Percentiles rank a stretch among this genome's conserved stretches.
Evolutionary conservation across 2,113 vertebrate species (phyloP).

Genomic region (Felis chaus): DNA sequence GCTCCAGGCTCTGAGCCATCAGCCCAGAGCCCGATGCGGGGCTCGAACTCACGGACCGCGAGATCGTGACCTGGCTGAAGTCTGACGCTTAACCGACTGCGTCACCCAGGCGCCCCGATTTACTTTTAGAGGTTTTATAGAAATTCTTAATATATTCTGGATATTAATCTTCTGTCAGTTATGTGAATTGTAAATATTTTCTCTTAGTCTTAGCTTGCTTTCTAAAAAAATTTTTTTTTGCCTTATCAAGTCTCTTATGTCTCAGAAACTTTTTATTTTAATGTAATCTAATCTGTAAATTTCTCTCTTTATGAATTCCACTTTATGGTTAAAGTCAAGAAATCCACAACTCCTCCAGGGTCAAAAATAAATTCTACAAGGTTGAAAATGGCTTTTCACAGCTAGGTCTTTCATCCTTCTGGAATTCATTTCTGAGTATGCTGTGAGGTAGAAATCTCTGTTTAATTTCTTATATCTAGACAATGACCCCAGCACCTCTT

Average conservation of each 20-base stretch:
- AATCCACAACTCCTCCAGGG: not conserved
- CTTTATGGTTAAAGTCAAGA: not conserved
- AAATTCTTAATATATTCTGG: not conserved
- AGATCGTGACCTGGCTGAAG: no score
- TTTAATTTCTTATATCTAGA: not conserved
- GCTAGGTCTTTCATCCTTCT: not conserved
- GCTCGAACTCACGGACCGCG: no score
- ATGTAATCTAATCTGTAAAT: not conserved
- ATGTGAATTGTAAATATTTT: not conserved
- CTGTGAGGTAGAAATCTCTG: not conserved
- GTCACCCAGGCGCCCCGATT: not conserved
- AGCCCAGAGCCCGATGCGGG: no score
- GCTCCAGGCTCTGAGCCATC: no score
- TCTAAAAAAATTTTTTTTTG: not conserved
- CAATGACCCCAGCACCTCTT: fast-evolving
- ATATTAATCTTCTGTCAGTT: not conserved
- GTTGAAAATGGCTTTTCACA: not conserved
- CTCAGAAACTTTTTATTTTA: not conserved
- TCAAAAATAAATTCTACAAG: not conserved
- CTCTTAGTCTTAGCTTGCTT: not conserved
- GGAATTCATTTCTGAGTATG: not conserved
- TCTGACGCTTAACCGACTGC: no score
- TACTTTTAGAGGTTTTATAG: slow-evolving; percentile 7
- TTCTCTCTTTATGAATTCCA: not conserved
- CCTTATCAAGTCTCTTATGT: not conserved